These are phyloP conservation scores for Petromus typicus DNA, from an alignment of 2,113 vertebrate species.

Conservation along the genomic window DNA sequence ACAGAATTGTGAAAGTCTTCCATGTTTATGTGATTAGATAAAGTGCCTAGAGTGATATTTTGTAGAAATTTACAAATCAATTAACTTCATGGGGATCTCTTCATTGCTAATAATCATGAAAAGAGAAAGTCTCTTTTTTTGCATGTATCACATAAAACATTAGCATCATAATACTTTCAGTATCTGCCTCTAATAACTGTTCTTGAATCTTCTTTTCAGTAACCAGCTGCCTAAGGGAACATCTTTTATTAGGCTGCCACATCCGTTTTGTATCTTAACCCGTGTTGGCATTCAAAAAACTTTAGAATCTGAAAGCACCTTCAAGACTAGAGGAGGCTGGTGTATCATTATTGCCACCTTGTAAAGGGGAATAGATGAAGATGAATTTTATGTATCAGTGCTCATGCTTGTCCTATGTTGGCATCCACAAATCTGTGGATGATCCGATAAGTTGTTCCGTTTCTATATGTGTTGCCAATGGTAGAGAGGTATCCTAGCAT, in stretches of 20 bases:
- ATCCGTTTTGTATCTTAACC: not conserved
- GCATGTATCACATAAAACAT: not conserved
- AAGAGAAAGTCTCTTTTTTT: not conserved
- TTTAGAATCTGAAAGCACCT: not conserved
- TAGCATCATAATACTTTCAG: not conserved
- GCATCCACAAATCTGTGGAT: not conserved
- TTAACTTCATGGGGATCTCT: conserved; percentile 14
- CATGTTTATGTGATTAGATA: conserved; percentile 10
- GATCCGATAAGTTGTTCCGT: not conserved
- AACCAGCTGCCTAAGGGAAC: not conserved
- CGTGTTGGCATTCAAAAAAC: not conserved
- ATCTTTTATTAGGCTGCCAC: not conserved
- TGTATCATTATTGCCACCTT: not conserved
- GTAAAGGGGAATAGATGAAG: not conserved
- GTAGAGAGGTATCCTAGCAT: not conserved
- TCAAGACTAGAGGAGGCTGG: not conserved
- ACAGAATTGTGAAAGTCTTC: not conserved
- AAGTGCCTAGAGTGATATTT: conserved; percentile 16
- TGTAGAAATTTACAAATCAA: conserved; percentile 50
- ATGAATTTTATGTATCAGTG: too few relatives aligned
- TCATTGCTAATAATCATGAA: not conserved
- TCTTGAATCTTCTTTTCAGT: not conserved
- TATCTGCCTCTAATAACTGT: not conserved
- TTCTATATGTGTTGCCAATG: not conserved
- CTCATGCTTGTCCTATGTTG: not conserved